A percentile compares a stretch with the other conserved stretches of the same genome.
Evolutionary conservation across 2,113 vertebrate species (phyloP).

Genomic region (Puntigrus tetrazona): DNA sequence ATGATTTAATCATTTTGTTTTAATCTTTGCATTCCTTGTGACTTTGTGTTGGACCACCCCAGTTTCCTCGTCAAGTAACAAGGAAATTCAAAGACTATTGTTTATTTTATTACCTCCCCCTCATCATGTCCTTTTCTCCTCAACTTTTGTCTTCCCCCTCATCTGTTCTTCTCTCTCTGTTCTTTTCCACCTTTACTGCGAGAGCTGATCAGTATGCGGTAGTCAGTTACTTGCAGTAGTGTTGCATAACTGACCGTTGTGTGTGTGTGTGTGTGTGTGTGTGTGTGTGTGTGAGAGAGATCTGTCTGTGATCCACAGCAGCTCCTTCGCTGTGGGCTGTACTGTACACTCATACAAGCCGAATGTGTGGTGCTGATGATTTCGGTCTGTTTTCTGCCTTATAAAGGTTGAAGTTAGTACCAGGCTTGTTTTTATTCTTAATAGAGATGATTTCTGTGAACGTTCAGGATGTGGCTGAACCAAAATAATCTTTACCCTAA

Average conservation of each 20-base stretch:
- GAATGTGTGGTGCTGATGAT: background rate
- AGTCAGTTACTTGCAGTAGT: conserved; percentile 81
- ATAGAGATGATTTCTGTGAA: background rate
- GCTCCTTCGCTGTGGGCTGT: conserved; percentile 1
- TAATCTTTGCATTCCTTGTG: background rate
- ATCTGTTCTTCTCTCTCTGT: background rate
- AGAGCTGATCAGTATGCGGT: conserved; percentile 81
- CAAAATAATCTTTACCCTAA: background rate
- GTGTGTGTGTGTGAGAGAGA: no score
- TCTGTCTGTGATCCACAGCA: conserved; percentile 29
- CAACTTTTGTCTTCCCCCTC: background rate
- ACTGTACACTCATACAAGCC: background rate
- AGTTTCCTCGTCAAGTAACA: no score
- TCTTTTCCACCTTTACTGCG: conserved; percentile 49
- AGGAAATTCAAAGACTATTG: no score
- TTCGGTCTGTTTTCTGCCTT: background rate
- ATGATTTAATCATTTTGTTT: background rate
- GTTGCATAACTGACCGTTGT: conserved; percentile 85
- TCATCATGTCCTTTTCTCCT: background rate
- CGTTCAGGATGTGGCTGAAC: background rate
- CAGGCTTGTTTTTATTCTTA: background rate
- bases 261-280: no score
- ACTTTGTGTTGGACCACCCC: conserved; percentile 6
- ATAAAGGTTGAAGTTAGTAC: background rate
- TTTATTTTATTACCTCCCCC: background rate